Percentiles rank a stretch among this genome's conserved stretches.
Evolutionary conservation across 2,113 vertebrate genomes (phyloP).

Genomic region (Argyrosomus japonicus): DNA sequence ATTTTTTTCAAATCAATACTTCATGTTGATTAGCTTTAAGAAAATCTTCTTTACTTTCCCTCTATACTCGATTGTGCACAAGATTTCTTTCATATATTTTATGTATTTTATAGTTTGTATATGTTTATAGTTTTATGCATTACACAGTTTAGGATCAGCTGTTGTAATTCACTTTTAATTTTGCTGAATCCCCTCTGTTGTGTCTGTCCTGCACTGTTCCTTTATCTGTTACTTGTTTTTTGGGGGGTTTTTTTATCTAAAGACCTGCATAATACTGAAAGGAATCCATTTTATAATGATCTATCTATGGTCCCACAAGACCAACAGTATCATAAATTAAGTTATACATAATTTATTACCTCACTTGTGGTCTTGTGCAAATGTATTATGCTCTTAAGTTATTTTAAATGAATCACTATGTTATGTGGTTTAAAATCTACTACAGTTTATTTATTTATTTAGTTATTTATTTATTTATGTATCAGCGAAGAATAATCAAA

Average conservation of each 20-base stretch:
- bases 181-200: not conserved
- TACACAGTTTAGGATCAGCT: not conserved
- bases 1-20: not conserved
- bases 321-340: not conserved
- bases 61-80: not conserved
- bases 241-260: not conserved
- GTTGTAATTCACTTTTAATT: not conserved
- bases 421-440: not conserved
- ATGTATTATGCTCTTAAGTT: not conserved
- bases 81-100: not conserved
- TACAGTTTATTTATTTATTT: not conserved
- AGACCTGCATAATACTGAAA: not conserved
- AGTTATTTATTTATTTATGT: not conserved
- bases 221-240: not conserved
- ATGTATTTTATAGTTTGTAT: not conserved
- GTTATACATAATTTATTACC: conserved; percentile 1
- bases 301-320: not conserved
- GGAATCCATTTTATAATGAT: not conserved
- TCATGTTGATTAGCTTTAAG: not conserved
- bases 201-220: not conserved
- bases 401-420: not conserved
- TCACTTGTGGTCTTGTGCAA: not conserved
- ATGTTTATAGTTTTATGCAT: not conserved
- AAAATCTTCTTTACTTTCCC: not conserved
- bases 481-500: not conserved